Percentiles rank a stretch among this genome's conserved stretches.
Conservation (phyloP, 2,797 vertebrate species). For the Danio kyathit region DNA sequence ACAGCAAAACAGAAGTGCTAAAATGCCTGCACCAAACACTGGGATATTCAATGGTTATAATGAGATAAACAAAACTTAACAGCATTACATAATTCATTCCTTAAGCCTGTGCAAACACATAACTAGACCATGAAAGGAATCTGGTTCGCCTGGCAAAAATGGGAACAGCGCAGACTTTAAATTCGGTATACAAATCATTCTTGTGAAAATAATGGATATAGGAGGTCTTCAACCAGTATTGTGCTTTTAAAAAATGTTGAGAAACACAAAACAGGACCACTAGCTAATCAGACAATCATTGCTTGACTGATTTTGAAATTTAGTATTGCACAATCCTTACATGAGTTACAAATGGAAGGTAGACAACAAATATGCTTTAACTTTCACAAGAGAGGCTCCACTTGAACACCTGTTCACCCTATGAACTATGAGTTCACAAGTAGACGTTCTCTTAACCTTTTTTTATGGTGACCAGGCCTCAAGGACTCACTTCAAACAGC, state of each 20-base stretch:
- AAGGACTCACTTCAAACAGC: slow-evolving; percentile 2
- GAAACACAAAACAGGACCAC: background rate
- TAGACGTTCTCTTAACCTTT: background rate
- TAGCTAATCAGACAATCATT: background rate
- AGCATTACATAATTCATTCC: too few relatives aligned
- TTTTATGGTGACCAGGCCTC: background rate
- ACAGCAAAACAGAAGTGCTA: too few relatives aligned
- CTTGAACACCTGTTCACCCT: background rate
- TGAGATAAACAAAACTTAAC: too few relatives aligned
- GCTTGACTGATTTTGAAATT: background rate
- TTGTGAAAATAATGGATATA: too few relatives aligned
- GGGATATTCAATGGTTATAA: too few relatives aligned
- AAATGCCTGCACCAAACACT: too few relatives aligned
- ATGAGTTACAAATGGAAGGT: background rate
- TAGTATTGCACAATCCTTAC: background rate
- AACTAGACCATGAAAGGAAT: too few relatives aligned
- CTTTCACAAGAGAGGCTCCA: background rate
- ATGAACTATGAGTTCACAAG: background rate
- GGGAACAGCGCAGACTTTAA: too few relatives aligned
- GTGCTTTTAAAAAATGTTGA: background rate
- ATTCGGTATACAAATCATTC: too few relatives aligned
- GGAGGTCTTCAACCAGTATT: background rate
- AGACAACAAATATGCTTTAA: background rate
- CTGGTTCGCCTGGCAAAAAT: too few relatives aligned
- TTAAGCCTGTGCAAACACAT: too few relatives aligned